Conservation (phyloP, 2,113 vertebrate genomes). For the Nestor notabilis region DNA sequence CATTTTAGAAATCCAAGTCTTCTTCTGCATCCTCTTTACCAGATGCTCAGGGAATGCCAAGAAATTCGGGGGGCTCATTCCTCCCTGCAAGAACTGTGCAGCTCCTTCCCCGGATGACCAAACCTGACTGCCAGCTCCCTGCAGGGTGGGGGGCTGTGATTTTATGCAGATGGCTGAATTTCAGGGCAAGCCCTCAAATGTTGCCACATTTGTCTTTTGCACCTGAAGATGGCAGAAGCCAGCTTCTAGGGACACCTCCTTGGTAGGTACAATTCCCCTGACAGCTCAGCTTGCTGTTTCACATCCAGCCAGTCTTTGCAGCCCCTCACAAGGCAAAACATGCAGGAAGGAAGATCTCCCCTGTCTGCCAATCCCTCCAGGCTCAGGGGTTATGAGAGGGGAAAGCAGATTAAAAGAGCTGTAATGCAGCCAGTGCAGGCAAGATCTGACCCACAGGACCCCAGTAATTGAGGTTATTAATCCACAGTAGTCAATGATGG, state of each 20-base stretch:
- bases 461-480: not conserved
- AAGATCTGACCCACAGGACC: not conserved
- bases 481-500: not conserved
- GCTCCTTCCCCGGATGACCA: not conserved
- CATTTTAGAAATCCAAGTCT: not conserved
- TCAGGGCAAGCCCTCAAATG: not conserved
- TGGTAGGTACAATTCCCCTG: not conserved
- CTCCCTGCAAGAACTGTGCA: fast-evolving
- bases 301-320: not conserved
- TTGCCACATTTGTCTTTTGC: not conserved
- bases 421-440: not conserved
- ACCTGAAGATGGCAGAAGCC: fast-evolving
- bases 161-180: not conserved
- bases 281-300: not conserved
- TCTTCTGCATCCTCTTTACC: not conserved
- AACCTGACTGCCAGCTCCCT: not conserved
- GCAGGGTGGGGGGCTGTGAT: not conserved
- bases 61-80: not conserved
- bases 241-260: not conserved
- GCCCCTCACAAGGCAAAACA: not conserved
- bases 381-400: not conserved
- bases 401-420: conserved; percentile 13
- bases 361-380: fast-evolving
- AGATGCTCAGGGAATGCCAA: not conserved
- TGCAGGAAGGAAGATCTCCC: not conserved